A percentile compares a stretch with the other conserved stretches of the same genome.
These are phyloP conservation scores for Notamacropus eugenii DNA, from an alignment of 2,797 vertebrate genomes.

Conservation along the genomic window DNA sequence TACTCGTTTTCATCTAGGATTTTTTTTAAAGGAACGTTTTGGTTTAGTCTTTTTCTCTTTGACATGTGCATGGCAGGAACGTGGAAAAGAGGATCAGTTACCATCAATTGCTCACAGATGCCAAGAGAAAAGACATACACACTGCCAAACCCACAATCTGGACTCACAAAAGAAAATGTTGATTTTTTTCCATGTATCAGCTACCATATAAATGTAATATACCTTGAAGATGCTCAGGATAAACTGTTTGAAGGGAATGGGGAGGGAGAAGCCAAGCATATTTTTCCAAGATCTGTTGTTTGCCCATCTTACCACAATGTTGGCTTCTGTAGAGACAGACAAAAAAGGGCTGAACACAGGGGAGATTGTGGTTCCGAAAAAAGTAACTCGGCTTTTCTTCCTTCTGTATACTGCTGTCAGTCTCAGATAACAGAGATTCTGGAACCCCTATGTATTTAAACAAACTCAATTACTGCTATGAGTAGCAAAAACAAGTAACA, in stretches of 20 bases:
- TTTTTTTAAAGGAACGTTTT: not conserved
- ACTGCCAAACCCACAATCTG: not conserved
- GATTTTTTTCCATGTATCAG: slow-evolving; percentile 29
- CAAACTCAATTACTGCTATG: not conserved
- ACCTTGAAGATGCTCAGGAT: slow-evolving; percentile 25
- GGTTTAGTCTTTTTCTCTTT: not conserved
- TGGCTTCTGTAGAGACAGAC: slow-evolving; percentile 12
- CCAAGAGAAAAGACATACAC: not conserved
- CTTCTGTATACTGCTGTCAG: slow-evolving; percentile 5
- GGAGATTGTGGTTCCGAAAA: slow-evolving; percentile 57
- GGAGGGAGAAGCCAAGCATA: not conserved
- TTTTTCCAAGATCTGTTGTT: slow-evolving; percentile 25
- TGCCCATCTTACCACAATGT: slow-evolving; percentile 26
- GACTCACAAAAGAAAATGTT: not conserved
- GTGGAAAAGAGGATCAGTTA: not conserved
- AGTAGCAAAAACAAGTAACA: not conserved
- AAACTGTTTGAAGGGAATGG: slow-evolving; percentile 14
- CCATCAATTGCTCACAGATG: not conserved
- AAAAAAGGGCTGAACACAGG: slow-evolving; percentile 8
- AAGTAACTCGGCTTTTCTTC: slow-evolving; percentile 26
- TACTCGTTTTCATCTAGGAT: not conserved
- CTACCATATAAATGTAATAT: slow-evolving; percentile 35
- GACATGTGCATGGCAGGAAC: not conserved
- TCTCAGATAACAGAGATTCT: slow-evolving; percentile 53
- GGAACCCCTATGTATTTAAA: slow-evolving; percentile 46